A percentile compares a stretch with the other conserved stretches of the same genome.
Evolutionary conservation across 2,888 invertebrate species (phyloP).

Genomic region (Dorcus parallelipipedus): DNA sequence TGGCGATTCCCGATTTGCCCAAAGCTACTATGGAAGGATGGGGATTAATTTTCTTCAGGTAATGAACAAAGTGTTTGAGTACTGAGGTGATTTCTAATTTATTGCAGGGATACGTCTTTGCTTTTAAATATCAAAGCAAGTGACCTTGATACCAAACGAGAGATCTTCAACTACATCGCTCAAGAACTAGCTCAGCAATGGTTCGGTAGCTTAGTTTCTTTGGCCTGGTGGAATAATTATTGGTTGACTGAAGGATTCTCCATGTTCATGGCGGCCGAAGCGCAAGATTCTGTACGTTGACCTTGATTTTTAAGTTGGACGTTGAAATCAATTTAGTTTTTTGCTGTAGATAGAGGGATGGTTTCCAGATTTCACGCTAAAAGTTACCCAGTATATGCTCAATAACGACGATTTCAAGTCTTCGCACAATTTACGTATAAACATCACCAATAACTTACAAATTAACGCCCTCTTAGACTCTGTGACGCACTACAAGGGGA

Average conservation of each 20-base stretch:
- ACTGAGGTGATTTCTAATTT: background rate
- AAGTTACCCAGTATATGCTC: conserved; percentile 56
- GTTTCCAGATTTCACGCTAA: conserved; percentile 54
- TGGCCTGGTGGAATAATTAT: conserved; percentile 67
- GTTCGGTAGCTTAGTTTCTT: conserved; percentile 70
- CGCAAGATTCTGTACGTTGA: conserved; percentile 52
- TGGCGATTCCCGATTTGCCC: conserved; percentile 58
- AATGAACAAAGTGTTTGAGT: conserved; percentile 16
- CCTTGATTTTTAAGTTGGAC: background rate
- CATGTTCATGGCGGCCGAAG: conserved; percentile 57
- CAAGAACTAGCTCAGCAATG: conserved; percentile 76
- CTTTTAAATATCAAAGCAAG: conserved; percentile 22
- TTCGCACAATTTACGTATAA: conserved; percentile 55
- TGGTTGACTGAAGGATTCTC: conserved; percentile 78
- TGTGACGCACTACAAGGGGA: conserved; percentile 47
- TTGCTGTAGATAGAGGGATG: conserved; percentile 54
- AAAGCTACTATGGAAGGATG: conserved; percentile 58
- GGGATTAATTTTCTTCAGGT: conserved; percentile 58
- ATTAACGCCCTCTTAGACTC: conserved; percentile 60
- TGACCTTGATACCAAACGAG: conserved; percentile 46
- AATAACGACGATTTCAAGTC: conserved; percentile 55
- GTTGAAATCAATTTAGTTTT: background rate
- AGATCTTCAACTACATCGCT: conserved; percentile 56
- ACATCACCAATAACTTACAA: conserved; percentile 54
- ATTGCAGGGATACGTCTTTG: conserved; percentile 26